Evolutionary conservation across 1,140 invertebrate genomes (phyloP), one percentile per base, ranked within the genome.

Genomic region (Drosophila orosa): DNA sequence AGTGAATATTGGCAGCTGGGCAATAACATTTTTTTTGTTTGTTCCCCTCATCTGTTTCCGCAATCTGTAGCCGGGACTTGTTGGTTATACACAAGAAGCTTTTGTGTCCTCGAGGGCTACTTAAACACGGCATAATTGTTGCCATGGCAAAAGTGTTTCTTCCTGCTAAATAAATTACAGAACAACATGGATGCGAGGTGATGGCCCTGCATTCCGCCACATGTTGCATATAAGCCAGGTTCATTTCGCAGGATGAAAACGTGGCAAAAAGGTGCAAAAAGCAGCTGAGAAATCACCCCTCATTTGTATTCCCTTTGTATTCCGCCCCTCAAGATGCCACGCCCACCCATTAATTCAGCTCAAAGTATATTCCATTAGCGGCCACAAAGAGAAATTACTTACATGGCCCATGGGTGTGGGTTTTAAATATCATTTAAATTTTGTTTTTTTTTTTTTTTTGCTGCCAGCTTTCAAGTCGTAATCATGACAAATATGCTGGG

Each of bases 291-390:
- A 84, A 80, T 85, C 59, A 55, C 73, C 58, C 59, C 58, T 68
- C 82, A 81, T 86, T 85, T 86, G 61, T 85, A 85, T 85, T 80
- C 77, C 61, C 44, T 77, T 76, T 85, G 77, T 66, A n/a, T n/a
- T n/a, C n/a, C n/a, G n/a, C 35, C 44, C 58, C 27, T 25, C 15
- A 62, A 62, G 54, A 62, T 29, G 55, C 44, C 12, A 15, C 33
- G 15, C 59, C 25, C 59, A 58, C 50, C 45, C 74, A 78, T 82
- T 73, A 67, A 62, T 81, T 81, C 61, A 42, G 58, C 66, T 74
- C 55, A 58, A 67, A 65, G 66, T 47, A 69, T 60, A 52, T 65
- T 60, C 58, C 66, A 45, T 61, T 61, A 66, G 58, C 8, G 57
- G 60, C 65, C 66, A 55, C 48, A 69, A 55, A 62, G 24, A 35